Evolutionary conservation across 2,113 vertebrate genomes (phyloP), one percentile per base, ranked within the genome.

Genomic region (Osmerus eperlanus): DNA sequence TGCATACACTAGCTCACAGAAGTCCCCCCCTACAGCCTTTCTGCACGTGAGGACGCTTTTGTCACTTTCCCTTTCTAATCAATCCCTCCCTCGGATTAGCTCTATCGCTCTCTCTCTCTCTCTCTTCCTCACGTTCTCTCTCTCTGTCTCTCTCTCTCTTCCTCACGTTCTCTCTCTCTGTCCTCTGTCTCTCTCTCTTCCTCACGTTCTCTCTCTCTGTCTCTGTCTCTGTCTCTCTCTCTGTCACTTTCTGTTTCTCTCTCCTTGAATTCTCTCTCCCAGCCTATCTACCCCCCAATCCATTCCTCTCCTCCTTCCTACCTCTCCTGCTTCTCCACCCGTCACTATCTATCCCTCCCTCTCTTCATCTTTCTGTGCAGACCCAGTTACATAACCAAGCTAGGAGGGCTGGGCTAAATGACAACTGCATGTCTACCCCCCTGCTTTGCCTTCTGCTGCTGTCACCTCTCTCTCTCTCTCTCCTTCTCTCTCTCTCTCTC

Each of bases 301-400:
- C 65, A 70, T 54, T 67, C 74, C 78, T 71, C 65, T 51, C 15
- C 70, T 29, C 61, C 61, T 13, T 56, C 32, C 52, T 23, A 29
- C 52, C 58, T 68, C 14, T 60, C 61, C 60, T 41, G 32, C 74
- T 32, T 2, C 77, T 73, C 64, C 72, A 65, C 68, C 62, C 79
- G 70, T 80, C 78, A 65, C 36, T 62, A 65, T 52, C 47, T 61
- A 11, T 3, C 55, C 23, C 32, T 36, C 65, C 7, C 53, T 3
- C 5, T 32, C 29, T 32, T 3, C 23, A 1, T 23, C 77, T 76
- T 83, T 69, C 41, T 8, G 54, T 21, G n/a, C 74, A 84, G 78
- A 86, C 69, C 66, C 18, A 9, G 78, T 90, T 90, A 86, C 81
- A 85, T 90, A 90, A 90, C 67, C 12, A 70, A 79, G 81, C 67